Base-by-base conservation (phyloP, 2,113 vertebrate genomes). In the Lamprotornis superbus region DNA sequence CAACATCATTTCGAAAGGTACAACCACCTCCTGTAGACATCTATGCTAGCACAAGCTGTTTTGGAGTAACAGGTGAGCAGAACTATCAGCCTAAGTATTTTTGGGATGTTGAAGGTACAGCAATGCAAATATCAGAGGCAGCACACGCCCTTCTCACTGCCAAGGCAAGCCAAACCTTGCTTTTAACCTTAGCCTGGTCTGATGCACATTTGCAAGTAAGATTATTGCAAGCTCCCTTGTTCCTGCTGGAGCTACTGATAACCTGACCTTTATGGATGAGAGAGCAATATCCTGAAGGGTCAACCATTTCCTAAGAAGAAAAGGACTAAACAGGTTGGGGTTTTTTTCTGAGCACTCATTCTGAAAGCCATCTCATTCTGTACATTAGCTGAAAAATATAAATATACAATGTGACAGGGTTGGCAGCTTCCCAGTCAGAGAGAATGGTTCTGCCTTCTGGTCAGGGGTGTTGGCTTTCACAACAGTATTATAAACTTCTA, bases 331-430 rank as follows among this genome's bases (percentile, higher is more conserved):
- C 15, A 31, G 63, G 40, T 18, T 56, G 17, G 15, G 18, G 8
- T 1, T 14, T 84, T 56, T 84, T 40, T 50, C 59, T 28, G 9
- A 94, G 60, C 77, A 61, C 60, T 97, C 89, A 76, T 97, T 95
- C 92, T 90, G 74, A 94, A 96, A 87, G 63, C 89, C 63, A 75
- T 84, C 93, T 95, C 39, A 1, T 68, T 89, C 73, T 67, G 71
- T 61, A 85, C 77, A 65, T 79, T 95, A 97, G 87, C 89, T 93
- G 94, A 92, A 96, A 96, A 96, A 97, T 94, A 98, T 59, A 96
- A 98, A 97, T 96, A 98, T 95, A 96, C 95, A 97, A 96, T 94
- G 97, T 97, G 98, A 98, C 98, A 98, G 96, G 94, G 96, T 94
- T 97, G 97, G 97, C 98, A 98, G 97, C 97, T 98, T 97, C 94